These are phyloP conservation scores for Orchestia grillus DNA, from an alignment of 1,140 invertebrate genomes.

Conservation along the genomic window DNA sequence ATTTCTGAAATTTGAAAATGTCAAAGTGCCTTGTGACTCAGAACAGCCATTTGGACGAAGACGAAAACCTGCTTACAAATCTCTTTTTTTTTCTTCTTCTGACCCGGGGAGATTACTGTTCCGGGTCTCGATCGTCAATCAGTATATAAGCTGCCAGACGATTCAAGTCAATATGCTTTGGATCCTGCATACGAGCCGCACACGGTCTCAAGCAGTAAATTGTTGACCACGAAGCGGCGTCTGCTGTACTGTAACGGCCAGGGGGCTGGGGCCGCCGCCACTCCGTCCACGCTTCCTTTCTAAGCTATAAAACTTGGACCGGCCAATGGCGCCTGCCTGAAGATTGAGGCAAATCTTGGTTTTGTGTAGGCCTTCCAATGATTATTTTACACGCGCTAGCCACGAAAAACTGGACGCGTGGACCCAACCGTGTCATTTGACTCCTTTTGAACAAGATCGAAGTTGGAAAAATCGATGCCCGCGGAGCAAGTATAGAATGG, in stretches of 20 bases:
- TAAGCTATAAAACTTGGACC: constrained; percentile 9
- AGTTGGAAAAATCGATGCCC: constrained; percentile 9
- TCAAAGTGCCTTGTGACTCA: not conserved
- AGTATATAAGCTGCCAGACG: not conserved
- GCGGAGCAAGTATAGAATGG: constrained; percentile 8
- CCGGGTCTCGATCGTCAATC: too few species aligned
- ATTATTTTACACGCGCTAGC: constrained; percentile 4
- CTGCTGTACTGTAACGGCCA: not conserved
- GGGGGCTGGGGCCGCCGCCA: not conserved
- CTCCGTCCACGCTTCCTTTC: not conserved
- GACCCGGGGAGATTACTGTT: not conserved
- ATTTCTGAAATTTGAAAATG: not conserved
- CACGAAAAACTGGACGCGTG: constrained; percentile 38
- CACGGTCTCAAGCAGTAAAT: not conserved
- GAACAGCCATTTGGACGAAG: too few species aligned
- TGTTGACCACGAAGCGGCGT: not conserved
- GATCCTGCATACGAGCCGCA: not conserved
- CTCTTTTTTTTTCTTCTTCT: too few species aligned
- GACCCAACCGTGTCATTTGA: constrained; percentile 52
- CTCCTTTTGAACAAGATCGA: constrained; percentile 46
- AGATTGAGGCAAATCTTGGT: constrained; percentile 38
- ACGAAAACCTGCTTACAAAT: too few species aligned
- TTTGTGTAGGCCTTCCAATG: constrained; percentile 47
- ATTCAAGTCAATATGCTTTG: not conserved
- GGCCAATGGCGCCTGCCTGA: not conserved